A percentile compares a stretch with the other conserved stretches of the same genome.
Conservation (phyloP, 2,797 vertebrate species). For the Hybognathus amarus region DNA sequence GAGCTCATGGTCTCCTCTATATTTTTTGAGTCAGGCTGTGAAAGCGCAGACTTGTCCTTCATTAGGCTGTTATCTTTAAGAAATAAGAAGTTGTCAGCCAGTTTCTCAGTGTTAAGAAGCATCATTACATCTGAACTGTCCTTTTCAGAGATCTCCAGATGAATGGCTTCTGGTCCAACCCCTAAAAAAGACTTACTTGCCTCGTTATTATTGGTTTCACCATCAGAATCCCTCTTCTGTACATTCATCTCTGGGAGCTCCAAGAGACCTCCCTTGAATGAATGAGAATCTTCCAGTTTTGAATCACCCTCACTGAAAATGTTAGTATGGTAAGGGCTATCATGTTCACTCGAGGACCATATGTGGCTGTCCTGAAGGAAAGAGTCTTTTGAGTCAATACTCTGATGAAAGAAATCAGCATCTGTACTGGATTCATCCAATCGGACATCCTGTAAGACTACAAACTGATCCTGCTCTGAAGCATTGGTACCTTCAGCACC, state of each 20-base stretch:
- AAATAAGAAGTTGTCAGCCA: slow-evolving; percentile 88
- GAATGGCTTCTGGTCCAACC: slow-evolving; percentile 70
- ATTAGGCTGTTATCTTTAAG: slow-evolving; percentile 88
- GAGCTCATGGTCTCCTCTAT: slow-evolving; percentile 73
- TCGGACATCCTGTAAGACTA: slow-evolving; percentile 82
- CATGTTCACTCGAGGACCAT: slow-evolving; percentile 79
- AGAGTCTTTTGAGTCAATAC: slow-evolving; percentile 85
- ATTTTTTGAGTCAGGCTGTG: slow-evolving; percentile 67
- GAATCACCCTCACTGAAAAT: slow-evolving; percentile 82
- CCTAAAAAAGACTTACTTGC: slow-evolving; percentile 73
- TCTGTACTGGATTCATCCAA: slow-evolving; percentile 89
- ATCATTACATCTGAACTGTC: slow-evolving; percentile 68
- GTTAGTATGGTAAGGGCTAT: slow-evolving; percentile 85
- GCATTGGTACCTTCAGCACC: slow-evolving; percentile 66
- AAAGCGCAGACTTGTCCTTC: slow-evolving; percentile 73
- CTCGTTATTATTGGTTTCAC: slow-evolving; percentile 51
- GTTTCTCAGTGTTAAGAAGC: slow-evolving; percentile 79
- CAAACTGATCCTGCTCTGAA: slow-evolving; percentile 74
- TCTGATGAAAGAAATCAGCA: slow-evolving; percentile 87
- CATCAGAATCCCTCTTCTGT: slow-evolving; percentile 55
- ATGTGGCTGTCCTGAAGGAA: slow-evolving; percentile 81
- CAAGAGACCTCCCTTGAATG: slow-evolving; percentile 77
- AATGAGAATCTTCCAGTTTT: slow-evolving; percentile 77
- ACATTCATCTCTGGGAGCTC: slow-evolving; percentile 82
- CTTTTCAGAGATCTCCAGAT: slow-evolving; percentile 64